Evolutionary conservation across 2,888 invertebrate genomes (phyloP).

Genomic region (Caenorhabditis zanzibari): DNA sequence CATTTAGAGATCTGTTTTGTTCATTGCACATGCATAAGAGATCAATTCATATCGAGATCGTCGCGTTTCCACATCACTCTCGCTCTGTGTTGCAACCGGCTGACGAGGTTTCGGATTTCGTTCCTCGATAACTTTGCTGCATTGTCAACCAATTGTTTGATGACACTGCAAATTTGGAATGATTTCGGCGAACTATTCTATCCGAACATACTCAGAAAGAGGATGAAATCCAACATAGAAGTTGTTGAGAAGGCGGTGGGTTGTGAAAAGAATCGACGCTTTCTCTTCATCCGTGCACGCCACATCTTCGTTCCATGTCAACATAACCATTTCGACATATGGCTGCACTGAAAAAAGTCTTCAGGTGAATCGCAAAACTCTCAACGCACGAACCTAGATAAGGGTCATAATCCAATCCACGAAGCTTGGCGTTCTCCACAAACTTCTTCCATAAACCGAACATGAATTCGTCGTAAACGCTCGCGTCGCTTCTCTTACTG

Average conservation of each 20-base stretch:
- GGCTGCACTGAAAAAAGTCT: slow-evolving; percentile 50
- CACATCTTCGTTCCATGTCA: slow-evolving; percentile 16
- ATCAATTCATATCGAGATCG: background rate
- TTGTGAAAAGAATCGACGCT: slow-evolving; percentile 1
- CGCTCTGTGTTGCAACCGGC: background rate
- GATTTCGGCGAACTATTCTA: background rate
- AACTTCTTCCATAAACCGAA: slow-evolving; percentile 44
- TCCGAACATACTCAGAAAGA: slow-evolving; percentile 25
- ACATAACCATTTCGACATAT: slow-evolving; percentile 33
- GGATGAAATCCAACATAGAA: slow-evolving; percentile 57
- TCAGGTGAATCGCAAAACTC: background rate
- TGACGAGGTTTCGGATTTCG: background rate
- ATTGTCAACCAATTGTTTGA: background rate
- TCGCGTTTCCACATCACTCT: slow-evolving; percentile 18
- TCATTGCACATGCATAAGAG: too few relatives aligned
- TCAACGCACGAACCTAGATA: slow-evolving; percentile 25
- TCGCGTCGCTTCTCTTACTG: background rate
- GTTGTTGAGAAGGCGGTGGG: slow-evolving; percentile 26
- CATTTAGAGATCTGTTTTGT: too few relatives aligned
- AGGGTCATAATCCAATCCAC: slow-evolving; percentile 40
- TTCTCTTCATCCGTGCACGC: slow-evolving; percentile 25
- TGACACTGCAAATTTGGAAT: background rate
- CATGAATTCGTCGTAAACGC: slow-evolving; percentile 10
- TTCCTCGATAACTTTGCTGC: background rate
- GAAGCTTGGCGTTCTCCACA: slow-evolving; percentile 34